Evolutionary conservation across 1,140 invertebrate species (phyloP).

Genomic region (Brachionus calyciflorus): DNA sequence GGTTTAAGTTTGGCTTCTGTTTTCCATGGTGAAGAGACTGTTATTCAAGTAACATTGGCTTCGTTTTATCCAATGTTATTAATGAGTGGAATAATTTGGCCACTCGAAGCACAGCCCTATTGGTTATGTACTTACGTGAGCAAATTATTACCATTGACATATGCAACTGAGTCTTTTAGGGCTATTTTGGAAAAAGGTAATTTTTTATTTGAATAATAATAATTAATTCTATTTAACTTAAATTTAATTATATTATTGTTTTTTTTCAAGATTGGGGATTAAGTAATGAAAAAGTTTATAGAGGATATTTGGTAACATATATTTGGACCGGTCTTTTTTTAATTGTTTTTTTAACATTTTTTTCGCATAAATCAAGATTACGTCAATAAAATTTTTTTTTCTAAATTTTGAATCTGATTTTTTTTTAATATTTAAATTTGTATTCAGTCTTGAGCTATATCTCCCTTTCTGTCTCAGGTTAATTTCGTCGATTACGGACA

Average conservation of each 20-base stretch:
- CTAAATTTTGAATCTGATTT: no score
- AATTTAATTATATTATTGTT: background rate
- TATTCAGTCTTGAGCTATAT: no score
- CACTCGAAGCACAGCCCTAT: constrained; percentile 28
- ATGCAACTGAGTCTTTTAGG: constrained; percentile 36
- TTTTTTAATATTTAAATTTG: no score
- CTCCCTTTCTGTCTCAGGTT: no score
- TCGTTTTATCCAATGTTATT: constrained; percentile 39
- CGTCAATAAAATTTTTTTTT: constrained; percentile 6
- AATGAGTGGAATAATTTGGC: constrained; percentile 46
- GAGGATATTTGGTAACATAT: constrained; percentile 36
- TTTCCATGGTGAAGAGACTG: constrained; percentile 34
- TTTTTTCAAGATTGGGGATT: constrained; percentile 23
- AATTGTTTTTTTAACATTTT: constrained; percentile 20
- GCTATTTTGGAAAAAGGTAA: constrained; percentile 32
- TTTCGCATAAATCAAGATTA: constrained; percentile 14
- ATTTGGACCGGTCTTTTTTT: constrained; percentile 16
- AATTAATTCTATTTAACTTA: background rate
- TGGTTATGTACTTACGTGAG: constrained; percentile 28
- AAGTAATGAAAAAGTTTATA: background rate
- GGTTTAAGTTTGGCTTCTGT: constrained; percentile 15
- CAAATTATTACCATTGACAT: constrained; percentile 8
- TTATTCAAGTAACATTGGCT: constrained; percentile 35
- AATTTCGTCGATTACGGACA: no score
- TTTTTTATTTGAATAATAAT: background rate